Percentiles rank a stretch among this genome's conserved stretches.
Evolutionary conservation across 2,888 invertebrate species (phyloP).

Genomic region (Sepioteuthis lessoniana): DNA sequence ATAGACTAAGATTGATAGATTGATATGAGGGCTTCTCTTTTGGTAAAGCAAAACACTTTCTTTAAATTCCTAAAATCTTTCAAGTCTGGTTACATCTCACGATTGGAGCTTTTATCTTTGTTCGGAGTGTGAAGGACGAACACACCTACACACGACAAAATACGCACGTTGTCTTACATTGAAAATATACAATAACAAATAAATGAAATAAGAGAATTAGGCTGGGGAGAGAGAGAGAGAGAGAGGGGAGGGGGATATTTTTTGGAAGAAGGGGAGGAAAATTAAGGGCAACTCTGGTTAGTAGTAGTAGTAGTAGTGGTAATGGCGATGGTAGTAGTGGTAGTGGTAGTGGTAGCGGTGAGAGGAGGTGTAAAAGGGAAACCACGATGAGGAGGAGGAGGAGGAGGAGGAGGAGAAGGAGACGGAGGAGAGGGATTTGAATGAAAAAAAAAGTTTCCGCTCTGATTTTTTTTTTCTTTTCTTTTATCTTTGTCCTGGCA

Average conservation of each 20-base stretch:
- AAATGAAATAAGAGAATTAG: background rate
- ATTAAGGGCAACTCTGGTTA: background rate
- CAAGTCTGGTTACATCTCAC: too few relatives aligned
- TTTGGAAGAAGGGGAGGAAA: background rate
- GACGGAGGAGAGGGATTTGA: background rate
- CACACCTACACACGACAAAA: conserved; percentile 44
- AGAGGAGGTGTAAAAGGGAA: background rate
- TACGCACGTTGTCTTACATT: background rate
- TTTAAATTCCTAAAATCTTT: too few relatives aligned
- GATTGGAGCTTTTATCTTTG: too few relatives aligned
- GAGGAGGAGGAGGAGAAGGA: background rate
- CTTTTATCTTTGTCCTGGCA: too few relatives aligned
- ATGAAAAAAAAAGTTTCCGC: conserved; percentile 36
- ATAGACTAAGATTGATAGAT: too few relatives aligned
- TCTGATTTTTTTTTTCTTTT: too few relatives aligned
- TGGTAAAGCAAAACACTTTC: too few relatives aligned
- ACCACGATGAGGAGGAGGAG: background rate
- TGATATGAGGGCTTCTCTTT: too few relatives aligned
- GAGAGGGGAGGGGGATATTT: background rate
- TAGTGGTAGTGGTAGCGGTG: background rate
- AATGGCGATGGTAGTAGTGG: too few relatives aligned
- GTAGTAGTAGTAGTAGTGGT: conserved; percentile 48
- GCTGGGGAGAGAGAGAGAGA: background rate
- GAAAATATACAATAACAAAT: background rate
- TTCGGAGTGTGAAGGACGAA: background rate